phyloP scores from a whole-genome alignment of 2,113 vertebrate species.

The Aythya baeri region DNA sequence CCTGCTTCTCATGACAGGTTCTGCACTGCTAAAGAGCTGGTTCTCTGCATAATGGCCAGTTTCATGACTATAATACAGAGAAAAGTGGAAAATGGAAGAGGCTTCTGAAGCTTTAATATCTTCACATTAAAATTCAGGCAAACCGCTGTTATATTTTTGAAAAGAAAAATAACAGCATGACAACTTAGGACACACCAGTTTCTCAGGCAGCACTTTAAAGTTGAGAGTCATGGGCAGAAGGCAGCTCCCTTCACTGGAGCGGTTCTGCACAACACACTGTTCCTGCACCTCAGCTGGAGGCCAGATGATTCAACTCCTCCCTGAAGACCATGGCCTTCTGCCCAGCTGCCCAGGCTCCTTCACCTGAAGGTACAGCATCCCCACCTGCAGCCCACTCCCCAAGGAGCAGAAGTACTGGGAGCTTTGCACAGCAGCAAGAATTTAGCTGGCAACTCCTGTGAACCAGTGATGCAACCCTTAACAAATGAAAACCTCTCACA shows the following conservation, averaged over 20 bases:
- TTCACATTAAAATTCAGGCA: background rate
- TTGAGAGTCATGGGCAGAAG: background rate
- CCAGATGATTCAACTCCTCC: background rate
- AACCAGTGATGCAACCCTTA: background rate
- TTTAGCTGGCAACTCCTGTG: background rate
- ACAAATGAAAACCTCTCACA: background rate
- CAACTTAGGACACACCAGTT: background rate
- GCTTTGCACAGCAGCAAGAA: background rate
- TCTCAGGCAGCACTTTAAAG: background rate
- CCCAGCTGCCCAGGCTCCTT: background rate
- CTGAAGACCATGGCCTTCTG: background rate
- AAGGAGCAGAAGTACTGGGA: background rate
- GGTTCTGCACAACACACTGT: background rate
- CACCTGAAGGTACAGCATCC: background rate
- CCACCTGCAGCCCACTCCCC: background rate
- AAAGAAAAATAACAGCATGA: background rate
- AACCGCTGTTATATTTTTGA: background rate
- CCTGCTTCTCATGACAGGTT: background rate
- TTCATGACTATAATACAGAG: background rate
- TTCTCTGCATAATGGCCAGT: background rate
- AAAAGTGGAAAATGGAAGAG: background rate
- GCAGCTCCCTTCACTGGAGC: background rate
- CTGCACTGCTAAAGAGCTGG: background rate
- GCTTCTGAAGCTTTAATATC: background rate
- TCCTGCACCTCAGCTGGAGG: background rate